These are phyloP conservation scores for Ecdyonurus torrentis DNA, from an alignment of 2,888 invertebrate genomes.

Conservation along the genomic window DNA sequence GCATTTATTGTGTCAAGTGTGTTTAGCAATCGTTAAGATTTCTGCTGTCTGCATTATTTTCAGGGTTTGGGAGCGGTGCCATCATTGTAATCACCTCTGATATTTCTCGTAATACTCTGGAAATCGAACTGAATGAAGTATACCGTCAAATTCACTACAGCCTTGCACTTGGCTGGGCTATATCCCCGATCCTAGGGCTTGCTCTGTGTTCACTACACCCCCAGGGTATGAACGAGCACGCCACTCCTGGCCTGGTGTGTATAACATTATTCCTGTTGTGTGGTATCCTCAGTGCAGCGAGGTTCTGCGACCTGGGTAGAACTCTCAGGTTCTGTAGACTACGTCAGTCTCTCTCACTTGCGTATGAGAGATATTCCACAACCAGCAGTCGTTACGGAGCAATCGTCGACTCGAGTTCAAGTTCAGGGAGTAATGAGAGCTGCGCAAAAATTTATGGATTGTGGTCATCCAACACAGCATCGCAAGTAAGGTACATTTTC, in stretches of 20 bases:
- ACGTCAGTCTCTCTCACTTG: background rate
- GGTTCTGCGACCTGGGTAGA: background rate
- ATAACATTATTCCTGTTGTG: background rate
- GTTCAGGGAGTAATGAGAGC: background rate
- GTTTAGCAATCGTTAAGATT: background rate
- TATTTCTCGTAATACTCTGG: background rate
- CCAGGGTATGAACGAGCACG: background rate
- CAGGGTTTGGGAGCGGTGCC: background rate
- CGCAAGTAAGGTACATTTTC: no score
- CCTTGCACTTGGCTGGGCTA: background rate
- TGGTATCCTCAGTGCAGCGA: background rate
- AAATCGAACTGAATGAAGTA: background rate
- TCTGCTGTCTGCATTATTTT: no score
- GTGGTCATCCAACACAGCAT: background rate
- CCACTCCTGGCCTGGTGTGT: background rate
- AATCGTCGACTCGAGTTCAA: background rate
- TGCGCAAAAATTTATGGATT: background rate
- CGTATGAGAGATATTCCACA: background rate
- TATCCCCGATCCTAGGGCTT: background rate
- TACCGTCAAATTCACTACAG: background rate
- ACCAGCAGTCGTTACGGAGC: background rate
- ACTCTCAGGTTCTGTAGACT: background rate
- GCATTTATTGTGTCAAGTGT: background rate
- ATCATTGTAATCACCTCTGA: background rate
- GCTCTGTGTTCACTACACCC: background rate